A percentile compares a stretch with the other conserved stretches of the same genome.
These are phyloP conservation scores for Aplochiton taeniatus DNA, from an alignment of 2,797 vertebrate genomes.

Conservation along the genomic window DNA sequence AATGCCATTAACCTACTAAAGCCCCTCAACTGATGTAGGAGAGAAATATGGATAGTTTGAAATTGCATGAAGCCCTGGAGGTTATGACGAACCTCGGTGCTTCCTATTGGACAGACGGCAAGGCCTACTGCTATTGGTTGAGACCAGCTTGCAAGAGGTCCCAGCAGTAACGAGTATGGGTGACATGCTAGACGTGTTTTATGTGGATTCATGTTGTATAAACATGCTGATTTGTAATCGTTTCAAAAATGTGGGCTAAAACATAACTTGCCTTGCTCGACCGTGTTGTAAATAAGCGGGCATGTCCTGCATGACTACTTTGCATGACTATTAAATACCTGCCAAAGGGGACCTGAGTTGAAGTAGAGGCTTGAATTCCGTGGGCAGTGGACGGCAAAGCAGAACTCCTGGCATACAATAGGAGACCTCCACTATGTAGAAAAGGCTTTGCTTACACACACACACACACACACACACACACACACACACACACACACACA, in stretches of 20 bases:
- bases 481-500: slow-evolving; percentile 29
- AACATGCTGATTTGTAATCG: slow-evolving; percentile 54
- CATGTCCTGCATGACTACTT: slow-evolving; percentile 50
- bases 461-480: slow-evolving; percentile 23
- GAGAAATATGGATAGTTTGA: slow-evolving; percentile 68
- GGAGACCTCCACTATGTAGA: slow-evolving; percentile 31
- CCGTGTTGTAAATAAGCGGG: slow-evolving; percentile 56
- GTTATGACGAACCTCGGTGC: slow-evolving; percentile 64
- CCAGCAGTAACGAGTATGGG: slow-evolving; percentile 51
- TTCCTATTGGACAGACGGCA: slow-evolving; percentile 56
- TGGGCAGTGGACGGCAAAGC: slow-evolving; percentile 54
- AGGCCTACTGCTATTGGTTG: slow-evolving; percentile 65
- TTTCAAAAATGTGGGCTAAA: slow-evolving; percentile 49
- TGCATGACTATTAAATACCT: slow-evolving; percentile 47
- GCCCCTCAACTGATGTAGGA: slow-evolving; percentile 69
- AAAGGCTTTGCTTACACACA: slow-evolving; percentile 32
- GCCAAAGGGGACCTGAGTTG: slow-evolving; percentile 57
- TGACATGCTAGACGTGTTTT: slow-evolving; percentile 67
- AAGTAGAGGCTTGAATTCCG: slow-evolving; percentile 52
- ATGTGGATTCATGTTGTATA: slow-evolving; percentile 43
- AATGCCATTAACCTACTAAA: slow-evolving; percentile 77
- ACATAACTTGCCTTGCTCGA: slow-evolving; percentile 46
- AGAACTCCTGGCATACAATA: slow-evolving; percentile 50
- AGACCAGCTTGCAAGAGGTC: slow-evolving; percentile 63
- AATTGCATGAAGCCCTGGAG: slow-evolving; percentile 71